These are phyloP conservation scores for Pipistrellus pygmaeus DNA, from an alignment of 2,797 vertebrate genomes.

Conservation along the genomic window DNA sequence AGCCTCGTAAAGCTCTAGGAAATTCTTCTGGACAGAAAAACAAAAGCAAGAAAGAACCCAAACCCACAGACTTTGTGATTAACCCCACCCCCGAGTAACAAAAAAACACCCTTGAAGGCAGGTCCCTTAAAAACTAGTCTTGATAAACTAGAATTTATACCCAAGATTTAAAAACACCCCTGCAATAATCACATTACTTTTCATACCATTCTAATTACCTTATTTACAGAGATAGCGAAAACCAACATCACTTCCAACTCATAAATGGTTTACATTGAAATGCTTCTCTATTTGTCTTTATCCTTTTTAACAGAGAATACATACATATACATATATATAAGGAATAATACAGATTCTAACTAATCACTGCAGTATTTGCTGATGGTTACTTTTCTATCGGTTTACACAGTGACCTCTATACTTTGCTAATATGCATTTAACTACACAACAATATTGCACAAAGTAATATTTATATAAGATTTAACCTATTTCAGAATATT, in stretches of 20 bases:
- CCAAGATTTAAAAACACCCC: constrained; percentile 89
- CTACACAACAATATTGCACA: constrained; percentile 93
- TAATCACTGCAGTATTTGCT: constrained; percentile 91
- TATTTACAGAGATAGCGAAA: constrained; percentile 92
- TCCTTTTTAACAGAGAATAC: constrained; percentile 89
- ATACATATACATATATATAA: constrained; percentile 89
- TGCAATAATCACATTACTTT: constrained; percentile 89
- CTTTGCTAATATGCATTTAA: constrained; percentile 90
- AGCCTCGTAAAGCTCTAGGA: constrained; percentile 89
- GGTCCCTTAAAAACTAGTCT: constrained; percentile 83
- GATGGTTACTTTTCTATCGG: constrained; percentile 89
- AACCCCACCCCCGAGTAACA: constrained; percentile 73
- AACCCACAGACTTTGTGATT: constrained; percentile 73
- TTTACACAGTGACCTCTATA: constrained; percentile 91
- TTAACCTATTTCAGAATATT: constrained; percentile 90
- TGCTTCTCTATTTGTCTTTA: constrained; percentile 89
- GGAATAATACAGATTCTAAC: constrained; percentile 91
- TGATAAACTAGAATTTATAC: constrained; percentile 87
- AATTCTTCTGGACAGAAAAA: constrained; percentile 89
- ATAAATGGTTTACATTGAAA: constrained; percentile 90
- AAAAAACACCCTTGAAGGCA: constrained; percentile 84
- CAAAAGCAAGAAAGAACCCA: constrained; percentile 71
- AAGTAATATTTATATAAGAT: constrained; percentile 91
- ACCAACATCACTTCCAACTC: constrained; percentile 90
- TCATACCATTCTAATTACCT: constrained; percentile 90